Evolutionary conservation across 1,140 invertebrate species (phyloP).

Genomic region (Eubasilissa regina): DNA sequence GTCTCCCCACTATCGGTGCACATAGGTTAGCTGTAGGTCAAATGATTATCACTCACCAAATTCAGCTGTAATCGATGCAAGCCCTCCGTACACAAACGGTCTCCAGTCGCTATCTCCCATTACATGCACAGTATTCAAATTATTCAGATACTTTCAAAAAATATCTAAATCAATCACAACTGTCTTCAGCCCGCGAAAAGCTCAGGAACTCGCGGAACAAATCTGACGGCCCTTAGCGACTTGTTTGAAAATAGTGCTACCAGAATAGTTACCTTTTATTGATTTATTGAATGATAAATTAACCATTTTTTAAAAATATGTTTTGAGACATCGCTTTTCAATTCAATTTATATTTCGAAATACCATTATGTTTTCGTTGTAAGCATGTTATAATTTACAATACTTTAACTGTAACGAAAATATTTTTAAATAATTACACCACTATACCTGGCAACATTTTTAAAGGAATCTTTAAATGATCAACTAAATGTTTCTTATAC

Average conservation of each 20-base stretch:
- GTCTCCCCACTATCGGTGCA: slow-evolving; percentile 39
- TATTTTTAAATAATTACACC: too few species aligned
- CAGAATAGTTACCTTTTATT: too few species aligned
- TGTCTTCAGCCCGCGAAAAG: background rate
- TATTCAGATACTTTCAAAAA: slow-evolving; percentile 8
- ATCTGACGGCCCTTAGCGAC: background rate
- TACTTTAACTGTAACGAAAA: too few species aligned
- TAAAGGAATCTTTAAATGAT: too few species aligned
- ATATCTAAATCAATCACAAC: background rate
- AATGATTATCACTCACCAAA: slow-evolving; percentile 84
- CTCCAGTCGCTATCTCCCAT: slow-evolving; percentile 78
- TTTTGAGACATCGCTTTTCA: too few species aligned
- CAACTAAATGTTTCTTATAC: too few species aligned
- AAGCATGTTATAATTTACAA: too few species aligned
- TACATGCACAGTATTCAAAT: slow-evolving; percentile 43
- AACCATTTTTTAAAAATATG: too few species aligned
- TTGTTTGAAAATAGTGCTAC: slow-evolving; percentile 35
- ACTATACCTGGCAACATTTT: too few species aligned
- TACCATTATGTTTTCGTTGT: too few species aligned
- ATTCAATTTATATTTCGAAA: too few species aligned
- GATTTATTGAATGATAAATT: too few species aligned
- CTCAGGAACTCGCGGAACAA: slow-evolving; percentile 16
- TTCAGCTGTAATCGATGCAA: slow-evolving; percentile 94
- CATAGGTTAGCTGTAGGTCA: slow-evolving; percentile 50
- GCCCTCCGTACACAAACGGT: slow-evolving; percentile 93